Conservation (phyloP, 2,797 vertebrate species). For the Okamejei kenojei region DNA sequence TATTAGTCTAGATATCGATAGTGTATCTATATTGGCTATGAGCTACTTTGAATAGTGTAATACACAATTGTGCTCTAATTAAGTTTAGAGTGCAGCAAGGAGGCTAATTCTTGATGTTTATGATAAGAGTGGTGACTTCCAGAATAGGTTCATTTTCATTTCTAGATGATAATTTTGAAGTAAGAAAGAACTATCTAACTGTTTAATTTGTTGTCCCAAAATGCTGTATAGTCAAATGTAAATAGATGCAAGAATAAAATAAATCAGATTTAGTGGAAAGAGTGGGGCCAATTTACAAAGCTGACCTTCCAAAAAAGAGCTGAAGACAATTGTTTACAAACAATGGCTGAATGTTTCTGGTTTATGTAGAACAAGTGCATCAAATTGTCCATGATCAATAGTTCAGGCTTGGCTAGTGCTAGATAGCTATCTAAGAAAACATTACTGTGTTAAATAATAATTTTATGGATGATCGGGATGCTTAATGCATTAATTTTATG, state of each 20-base stretch:
- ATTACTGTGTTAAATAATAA: neutral
- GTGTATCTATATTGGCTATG: neutral
- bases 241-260: neutral
- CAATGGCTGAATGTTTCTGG: neutral
- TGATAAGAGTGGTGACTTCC: neutral
- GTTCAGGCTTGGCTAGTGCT: no score
- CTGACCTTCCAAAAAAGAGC: neutral
- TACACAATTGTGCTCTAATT: neutral
- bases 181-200: neutral
- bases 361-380: no score
- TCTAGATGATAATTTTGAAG: neutral
- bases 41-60: neutral
- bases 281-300: neutral
- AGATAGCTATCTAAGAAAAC: neutral
- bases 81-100: neutral
- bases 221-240: no score
- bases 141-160: neutral
- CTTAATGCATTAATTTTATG: neutral
- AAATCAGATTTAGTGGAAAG: neutral
- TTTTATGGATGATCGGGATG: neutral
- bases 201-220: conserved; percentile 23
- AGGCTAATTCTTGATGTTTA: neutral
- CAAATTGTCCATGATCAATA: neutral
- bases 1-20: neutral
- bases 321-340: neutral